phyloP scores from a whole-genome alignment of 1,140 invertebrate species.

The Ips typographus region DNA sequence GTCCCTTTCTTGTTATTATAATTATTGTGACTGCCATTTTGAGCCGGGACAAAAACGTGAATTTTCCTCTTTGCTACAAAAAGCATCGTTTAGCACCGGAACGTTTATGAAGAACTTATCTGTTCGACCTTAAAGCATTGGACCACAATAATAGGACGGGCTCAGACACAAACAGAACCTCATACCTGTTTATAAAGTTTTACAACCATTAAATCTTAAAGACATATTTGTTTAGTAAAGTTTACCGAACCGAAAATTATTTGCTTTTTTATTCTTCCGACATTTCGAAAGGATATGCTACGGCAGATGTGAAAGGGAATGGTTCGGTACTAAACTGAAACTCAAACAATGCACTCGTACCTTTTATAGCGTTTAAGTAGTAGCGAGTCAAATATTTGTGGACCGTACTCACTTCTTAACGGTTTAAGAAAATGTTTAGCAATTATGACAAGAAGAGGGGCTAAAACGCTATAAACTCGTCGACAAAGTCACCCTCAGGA shows the following conservation, averaged over 20 bases:
- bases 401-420: not conserved
- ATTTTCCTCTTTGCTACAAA: not conserved
- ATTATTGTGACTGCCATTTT: not conserved
- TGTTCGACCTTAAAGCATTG: no score
- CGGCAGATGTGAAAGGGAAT: constrained; percentile 27
- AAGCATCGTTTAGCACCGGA: not conserved
- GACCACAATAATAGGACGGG: no score
- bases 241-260: constrained; percentile 22
- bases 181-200: constrained; percentile 16
- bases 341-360: constrained; percentile 23
- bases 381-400: constrained; percentile 25
- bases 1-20: constrained; percentile 16
- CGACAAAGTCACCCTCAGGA: not conserved
- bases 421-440: no score
- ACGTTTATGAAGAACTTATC: not conserved
- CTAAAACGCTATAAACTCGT: no score
- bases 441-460: no score
- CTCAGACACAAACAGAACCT: constrained; percentile 12
- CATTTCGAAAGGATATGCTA: constrained; percentile 15
- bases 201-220: constrained; percentile 27
- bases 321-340: constrained; percentile 19
- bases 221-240: constrained; percentile 21
- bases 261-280: constrained; percentile 23
- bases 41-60: not conserved
- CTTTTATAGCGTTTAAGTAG: constrained; percentile 19